Base-by-base conservation (phyloP, 2,797 vertebrate species). In the Poeciliopsis infans region DNA sequence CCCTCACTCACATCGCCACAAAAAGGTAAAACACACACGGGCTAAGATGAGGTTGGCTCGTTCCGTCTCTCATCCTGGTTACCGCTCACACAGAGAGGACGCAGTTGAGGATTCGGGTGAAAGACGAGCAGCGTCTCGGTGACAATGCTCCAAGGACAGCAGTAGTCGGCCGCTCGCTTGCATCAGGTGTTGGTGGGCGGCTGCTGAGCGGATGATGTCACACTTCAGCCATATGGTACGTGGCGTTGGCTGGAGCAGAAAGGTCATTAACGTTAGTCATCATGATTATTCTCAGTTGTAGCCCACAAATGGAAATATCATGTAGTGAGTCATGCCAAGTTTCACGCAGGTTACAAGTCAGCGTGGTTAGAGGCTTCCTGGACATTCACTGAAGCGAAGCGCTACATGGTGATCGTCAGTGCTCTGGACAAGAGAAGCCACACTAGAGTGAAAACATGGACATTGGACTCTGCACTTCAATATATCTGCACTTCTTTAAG, bases 251-350 rank as follows among this genome's bases (percentile, higher is more conserved):
- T 74, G 79, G 80, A 87, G 45, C 69, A 83, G 77, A 91, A 93
- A 90, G 91, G 93, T 92, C 90, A 91, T 81, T 79, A 73, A 84
- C 28, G 72, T 93, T 93, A 90, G 90, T 94, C 93, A 94, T 81
- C 93, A 93, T 81, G 82, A 85, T 92, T 92, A 88, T 81, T 93
- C 92, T 91, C 64, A 76, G 81, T 85, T 77, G 11, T 74, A 85
- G 80, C 91, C 89, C 90, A 91, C 92, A 87, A 87, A 79, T 69
- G 76, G 61, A 92, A 90, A 89, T 88, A 90, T 91, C 86, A 93
- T 31, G 82, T 73, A 12, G 83, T 92, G 90, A 91, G 83, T 93
- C 92, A 93, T 69, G 82, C 74, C 80, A 78, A 74, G 82, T 82
- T 86, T 77, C 88, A 89, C 59, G 55, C 81, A 87, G 87, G 72